A percentile compares a stretch with the other conserved stretches of the same genome.
Evolutionary conservation across 2,797 vertebrate species (phyloP).

Genomic region (Sebastes vulpes): DNA sequence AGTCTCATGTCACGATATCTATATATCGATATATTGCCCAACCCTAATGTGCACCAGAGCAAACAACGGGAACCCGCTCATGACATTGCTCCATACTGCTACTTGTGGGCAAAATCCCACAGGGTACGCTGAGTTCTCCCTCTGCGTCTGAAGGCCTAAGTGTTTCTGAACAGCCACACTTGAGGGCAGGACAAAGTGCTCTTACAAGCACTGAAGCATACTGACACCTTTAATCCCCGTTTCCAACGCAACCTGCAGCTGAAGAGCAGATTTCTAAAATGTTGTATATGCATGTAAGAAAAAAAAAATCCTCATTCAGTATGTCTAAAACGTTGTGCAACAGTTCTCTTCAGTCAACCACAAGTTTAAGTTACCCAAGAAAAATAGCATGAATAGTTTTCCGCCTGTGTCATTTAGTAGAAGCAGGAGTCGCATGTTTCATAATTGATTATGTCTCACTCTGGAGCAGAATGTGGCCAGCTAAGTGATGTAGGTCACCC

Average conservation of each 20-base stretch:
- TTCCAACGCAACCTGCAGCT: background rate
- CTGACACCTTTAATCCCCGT: background rate
- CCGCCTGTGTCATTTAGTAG: slow-evolving; percentile 8
- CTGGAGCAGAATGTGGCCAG: background rate
- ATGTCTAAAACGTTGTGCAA: background rate
- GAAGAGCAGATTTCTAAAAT: background rate
- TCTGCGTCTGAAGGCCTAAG: background rate
- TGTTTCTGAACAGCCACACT: background rate
- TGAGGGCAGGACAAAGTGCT: background rate
- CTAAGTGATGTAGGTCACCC: slow-evolving; percentile 1
- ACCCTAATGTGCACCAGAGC: background rate
- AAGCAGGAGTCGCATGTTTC: slow-evolving; percentile 9
- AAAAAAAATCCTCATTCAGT: background rate
- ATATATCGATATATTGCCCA: no score
- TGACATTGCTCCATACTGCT: no score
- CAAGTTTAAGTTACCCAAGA: background rate
- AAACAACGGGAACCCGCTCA: background rate
- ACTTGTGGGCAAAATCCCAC: background rate
- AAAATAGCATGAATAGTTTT: slow-evolving; percentile 18
- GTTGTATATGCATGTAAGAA: background rate
- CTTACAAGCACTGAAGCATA: background rate
- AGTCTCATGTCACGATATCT: no score
- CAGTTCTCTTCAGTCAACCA: background rate
- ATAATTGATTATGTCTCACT: slow-evolving; percentile 23
- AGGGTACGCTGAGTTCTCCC: background rate